Percentiles rank a stretch among this genome's conserved stretches.
Conservation (phyloP, 2,113 vertebrate species). For the Pygoscelis antarcticus region DNA sequence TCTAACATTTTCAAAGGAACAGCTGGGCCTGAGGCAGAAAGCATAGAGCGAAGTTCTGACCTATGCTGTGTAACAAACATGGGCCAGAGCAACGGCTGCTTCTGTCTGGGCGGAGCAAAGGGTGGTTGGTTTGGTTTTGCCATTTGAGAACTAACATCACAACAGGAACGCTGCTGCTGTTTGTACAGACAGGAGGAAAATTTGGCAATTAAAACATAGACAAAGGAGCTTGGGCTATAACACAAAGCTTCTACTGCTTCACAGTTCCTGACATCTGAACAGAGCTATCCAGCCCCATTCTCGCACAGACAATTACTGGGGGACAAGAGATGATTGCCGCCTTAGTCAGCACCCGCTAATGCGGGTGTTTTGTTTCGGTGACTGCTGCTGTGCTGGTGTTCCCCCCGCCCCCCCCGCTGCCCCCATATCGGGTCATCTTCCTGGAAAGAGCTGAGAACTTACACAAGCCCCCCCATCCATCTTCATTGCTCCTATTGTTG, state of each 20-base stretch:
- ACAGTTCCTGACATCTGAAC: neutral
- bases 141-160: neutral
- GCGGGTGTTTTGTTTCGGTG: neutral
- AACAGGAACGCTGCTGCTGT: neutral
- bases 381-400: neutral
- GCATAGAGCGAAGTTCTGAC: neutral
- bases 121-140: rapidly evolving
- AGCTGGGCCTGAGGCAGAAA: neutral
- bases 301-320: rapidly evolving
- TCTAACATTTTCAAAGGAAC: neutral
- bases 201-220: rapidly evolving
- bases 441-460: too few relatives aligned
- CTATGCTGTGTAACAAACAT: too few relatives aligned
- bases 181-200: neutral
- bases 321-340: neutral
- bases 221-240: neutral
- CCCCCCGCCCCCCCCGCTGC: too few relatives aligned
- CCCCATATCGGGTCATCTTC: rapidly evolving
- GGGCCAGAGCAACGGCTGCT: neutral
- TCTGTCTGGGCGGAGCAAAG: rapidly evolving
- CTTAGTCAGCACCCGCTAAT: too few relatives aligned
- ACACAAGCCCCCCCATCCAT: too few relatives aligned
- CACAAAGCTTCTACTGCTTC: neutral
- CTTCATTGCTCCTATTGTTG: neutral
- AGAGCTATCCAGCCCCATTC: rapidly evolving